A percentile compares a stretch with the other conserved stretches of the same genome.
These are phyloP conservation scores for Polypedilum pembai DNA, from an alignment of 1,140 invertebrate species.

Conservation along the genomic window DNA sequence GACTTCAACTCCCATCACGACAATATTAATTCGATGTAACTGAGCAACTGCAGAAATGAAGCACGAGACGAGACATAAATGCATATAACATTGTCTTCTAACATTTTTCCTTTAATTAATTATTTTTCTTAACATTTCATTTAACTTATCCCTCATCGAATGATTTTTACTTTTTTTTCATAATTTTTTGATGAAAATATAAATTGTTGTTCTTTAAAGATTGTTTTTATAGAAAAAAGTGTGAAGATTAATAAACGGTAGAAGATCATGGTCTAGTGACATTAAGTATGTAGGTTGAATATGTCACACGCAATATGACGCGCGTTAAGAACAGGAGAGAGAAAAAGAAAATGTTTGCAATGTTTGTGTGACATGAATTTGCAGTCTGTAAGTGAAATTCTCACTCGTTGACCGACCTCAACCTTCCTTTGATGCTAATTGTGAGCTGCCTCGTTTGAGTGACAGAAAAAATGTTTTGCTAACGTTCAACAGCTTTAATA, in stretches of 20 bases:
- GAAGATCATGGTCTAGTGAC: conserved; percentile 2
- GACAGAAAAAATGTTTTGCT: too few species aligned
- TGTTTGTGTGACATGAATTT: too few species aligned
- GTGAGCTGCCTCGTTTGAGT: too few species aligned
- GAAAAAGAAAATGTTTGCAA: not conserved
- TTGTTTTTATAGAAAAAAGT: too few species aligned
- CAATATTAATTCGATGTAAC: conserved; percentile 14
- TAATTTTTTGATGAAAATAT: not conserved
- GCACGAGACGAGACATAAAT: not conserved
- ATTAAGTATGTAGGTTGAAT: conserved; percentile 18
- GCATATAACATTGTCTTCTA: not conserved
- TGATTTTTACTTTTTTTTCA: conserved; percentile 17
- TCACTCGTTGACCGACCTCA: conserved; percentile 21
- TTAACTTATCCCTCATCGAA: not conserved
- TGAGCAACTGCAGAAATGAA: conserved; percentile 7
- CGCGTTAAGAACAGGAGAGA: too few species aligned
- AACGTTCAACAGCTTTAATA: not conserved
- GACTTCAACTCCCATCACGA: conserved; percentile 10
- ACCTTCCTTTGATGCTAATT: not conserved
- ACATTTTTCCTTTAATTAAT: conserved; percentile 3
- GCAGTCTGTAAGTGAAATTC: not conserved
- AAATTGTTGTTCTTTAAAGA: too few species aligned
- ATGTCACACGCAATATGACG: not conserved
- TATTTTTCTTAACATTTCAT: conserved; percentile 23
- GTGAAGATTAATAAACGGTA: not conserved